Evolutionary conservation across 1,140 invertebrate species (phyloP).

Genomic region (Drosophila lacteicornis): DNA sequence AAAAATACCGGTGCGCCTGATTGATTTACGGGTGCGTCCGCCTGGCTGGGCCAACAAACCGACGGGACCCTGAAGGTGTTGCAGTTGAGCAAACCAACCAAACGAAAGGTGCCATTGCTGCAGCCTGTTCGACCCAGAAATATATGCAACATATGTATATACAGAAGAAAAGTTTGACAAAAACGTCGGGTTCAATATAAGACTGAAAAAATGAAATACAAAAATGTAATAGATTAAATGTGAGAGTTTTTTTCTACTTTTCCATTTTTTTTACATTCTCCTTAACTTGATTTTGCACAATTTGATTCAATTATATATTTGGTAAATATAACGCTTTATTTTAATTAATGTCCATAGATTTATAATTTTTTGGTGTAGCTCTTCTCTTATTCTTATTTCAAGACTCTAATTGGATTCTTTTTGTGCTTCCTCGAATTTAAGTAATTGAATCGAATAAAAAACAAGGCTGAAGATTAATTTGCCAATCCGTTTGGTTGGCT

Average conservation of each 20-base stretch:
- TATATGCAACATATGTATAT: not conserved
- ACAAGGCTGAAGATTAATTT: conserved; percentile 46
- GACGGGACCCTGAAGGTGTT: conserved; percentile 40
- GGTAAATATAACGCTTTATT: not conserved
- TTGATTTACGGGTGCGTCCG: conserved; percentile 70
- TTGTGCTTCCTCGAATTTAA: conserved; percentile 32
- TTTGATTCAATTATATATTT: not conserved
- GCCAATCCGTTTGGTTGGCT: conserved; percentile 40
- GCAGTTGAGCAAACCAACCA: conserved; percentile 10
- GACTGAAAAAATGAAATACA: no score
- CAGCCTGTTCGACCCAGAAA: not conserved
- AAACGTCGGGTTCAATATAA: not conserved
- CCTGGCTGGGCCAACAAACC: conserved; percentile 41
- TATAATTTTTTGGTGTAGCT: not conserved
- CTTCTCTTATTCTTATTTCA: not conserved
- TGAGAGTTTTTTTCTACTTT: no score
- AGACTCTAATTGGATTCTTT: conserved; percentile 35
- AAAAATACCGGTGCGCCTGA: conserved; percentile 69
- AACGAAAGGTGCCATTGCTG: conserved; percentile 15
- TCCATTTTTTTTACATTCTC: no score
- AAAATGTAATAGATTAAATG: no score
- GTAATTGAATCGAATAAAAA: conserved; percentile 62
- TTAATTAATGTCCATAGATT: not conserved
- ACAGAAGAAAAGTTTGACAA: not conserved
- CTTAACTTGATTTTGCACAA: no score